Conservation (phyloP, 2,113 vertebrate genomes). For the Pogona vitticeps region DNA sequence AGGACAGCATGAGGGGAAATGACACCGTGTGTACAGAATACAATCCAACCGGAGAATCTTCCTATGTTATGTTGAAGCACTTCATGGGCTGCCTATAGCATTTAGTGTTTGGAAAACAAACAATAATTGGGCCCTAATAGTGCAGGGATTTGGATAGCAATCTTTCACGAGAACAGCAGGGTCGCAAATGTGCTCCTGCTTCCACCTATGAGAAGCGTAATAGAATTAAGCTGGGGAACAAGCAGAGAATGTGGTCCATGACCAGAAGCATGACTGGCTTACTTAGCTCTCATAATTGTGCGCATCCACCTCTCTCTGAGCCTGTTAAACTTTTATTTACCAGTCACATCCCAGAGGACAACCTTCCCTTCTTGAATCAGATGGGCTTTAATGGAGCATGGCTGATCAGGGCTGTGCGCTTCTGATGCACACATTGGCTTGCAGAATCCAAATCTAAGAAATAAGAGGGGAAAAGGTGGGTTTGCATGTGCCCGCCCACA, state of each 20-base stretch:
- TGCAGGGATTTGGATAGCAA: too few relatives aligned
- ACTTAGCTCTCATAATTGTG: neutral
- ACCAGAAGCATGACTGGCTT: neutral
- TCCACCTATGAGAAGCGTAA: neutral
- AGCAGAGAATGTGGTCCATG: neutral
- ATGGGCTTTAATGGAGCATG: fast-evolving
- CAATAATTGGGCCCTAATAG: too few relatives aligned
- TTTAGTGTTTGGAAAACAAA: too few relatives aligned
- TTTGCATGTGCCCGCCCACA: neutral
- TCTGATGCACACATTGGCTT: neutral
- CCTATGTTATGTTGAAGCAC: too few relatives aligned
- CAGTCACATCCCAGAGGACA: neutral
- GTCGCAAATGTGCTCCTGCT: neutral
- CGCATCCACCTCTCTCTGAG: neutral
- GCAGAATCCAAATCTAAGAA: neutral
- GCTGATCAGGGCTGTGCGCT: slow-evolving; percentile 12
- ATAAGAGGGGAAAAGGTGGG: neutral
- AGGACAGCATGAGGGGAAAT: neutral
- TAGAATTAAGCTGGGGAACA: neutral
- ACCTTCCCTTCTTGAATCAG: neutral
- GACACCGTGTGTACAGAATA: neutral
- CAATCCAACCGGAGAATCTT: too few relatives aligned
- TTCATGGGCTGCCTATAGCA: too few relatives aligned
- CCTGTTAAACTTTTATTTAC: neutral
- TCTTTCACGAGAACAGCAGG: neutral